Percentiles rank a stretch among this genome's conserved stretches.
Conservation (phyloP, 1,140 invertebrate species). For the Pollicipes pollicipes region DNA sequence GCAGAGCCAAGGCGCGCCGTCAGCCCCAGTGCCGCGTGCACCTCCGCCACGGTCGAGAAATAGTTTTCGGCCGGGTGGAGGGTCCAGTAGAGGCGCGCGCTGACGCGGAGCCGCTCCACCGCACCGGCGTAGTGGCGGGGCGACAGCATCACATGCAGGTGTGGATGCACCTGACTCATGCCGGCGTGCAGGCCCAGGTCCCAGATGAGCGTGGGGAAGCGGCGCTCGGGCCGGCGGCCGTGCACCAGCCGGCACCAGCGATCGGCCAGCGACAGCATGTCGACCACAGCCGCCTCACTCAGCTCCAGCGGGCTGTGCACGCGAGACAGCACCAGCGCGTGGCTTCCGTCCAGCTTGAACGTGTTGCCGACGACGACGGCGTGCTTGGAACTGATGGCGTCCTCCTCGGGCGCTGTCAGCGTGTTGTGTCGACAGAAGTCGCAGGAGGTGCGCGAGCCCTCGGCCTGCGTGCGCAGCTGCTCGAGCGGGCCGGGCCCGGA, state of each 20-base stretch:
- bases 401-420: conserved; percentile 10
- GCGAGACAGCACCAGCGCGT: conserved; percentile 28
- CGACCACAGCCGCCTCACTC: conserved; percentile 12
- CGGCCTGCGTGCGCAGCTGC: conserved; percentile 8
- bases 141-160: conserved; percentile 29
- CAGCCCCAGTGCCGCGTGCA: conserved; percentile 29
- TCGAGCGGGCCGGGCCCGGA: neutral
- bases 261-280: conserved; percentile 15
- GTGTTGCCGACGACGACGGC: conserved; percentile 26
- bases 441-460: neutral
- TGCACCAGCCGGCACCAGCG: neutral
- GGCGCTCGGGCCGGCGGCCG: neutral
- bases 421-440: conserved; percentile 10
- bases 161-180: conserved; percentile 35
- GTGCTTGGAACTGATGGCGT: conserved; percentile 2
- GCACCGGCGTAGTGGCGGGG: conserved; percentile 27
- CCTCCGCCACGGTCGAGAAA: conserved; percentile 26
- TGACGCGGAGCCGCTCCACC: conserved; percentile 24
- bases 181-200: conserved; percentile 31
- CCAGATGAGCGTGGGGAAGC: conserved; percentile 28
- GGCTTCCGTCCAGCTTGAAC: conserved; percentile 32
- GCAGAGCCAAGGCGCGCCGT: conserved; percentile 23
- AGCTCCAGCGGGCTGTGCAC: conserved; percentile 26
- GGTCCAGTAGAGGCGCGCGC: conserved; percentile 22
- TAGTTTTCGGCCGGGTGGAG: conserved; percentile 21